A percentile compares a stretch with the other conserved stretches of the same genome.
Evolutionary conservation across 2,888 invertebrate genomes (phyloP).

Genomic region (Ormyrus pomaceus): DNA sequence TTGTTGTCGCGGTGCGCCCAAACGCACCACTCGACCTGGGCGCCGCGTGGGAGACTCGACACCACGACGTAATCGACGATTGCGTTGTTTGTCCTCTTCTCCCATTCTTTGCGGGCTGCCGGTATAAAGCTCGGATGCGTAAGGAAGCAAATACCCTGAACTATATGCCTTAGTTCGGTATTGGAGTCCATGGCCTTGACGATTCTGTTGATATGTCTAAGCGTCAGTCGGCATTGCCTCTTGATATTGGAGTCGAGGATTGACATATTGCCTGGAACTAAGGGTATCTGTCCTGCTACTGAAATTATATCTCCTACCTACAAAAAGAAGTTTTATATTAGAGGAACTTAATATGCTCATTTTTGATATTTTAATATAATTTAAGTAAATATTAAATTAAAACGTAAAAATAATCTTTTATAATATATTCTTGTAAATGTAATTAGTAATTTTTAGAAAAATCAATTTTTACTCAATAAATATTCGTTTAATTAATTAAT

Average conservation of each 20-base stretch:
- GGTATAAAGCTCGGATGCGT: slow-evolving; percentile 83
- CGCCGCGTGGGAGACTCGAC: slow-evolving; percentile 86
- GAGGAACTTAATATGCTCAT: too few species aligned
- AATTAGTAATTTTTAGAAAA: slow-evolving; percentile 13
- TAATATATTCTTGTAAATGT: background rate
- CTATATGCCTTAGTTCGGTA: slow-evolving; percentile 88
- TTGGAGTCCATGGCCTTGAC: slow-evolving; percentile 88
- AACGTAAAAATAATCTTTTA: background rate
- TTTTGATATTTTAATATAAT: background rate
- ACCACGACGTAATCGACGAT: slow-evolving; percentile 93
- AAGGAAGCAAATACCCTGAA: slow-evolving; percentile 91
- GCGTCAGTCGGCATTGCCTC: slow-evolving; percentile 88
- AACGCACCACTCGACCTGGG: slow-evolving; percentile 94
- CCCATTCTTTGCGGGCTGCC: slow-evolving; percentile 89
- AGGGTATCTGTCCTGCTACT: slow-evolving; percentile 94
- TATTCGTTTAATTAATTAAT: too few species aligned
- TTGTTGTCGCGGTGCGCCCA: slow-evolving; percentile 93
- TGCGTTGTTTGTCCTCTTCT: slow-evolving; percentile 88
- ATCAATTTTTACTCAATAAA: too few species aligned
- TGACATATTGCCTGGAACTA: slow-evolving; percentile 89
- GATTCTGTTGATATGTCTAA: slow-evolving; percentile 89
- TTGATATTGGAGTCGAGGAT: slow-evolving; percentile 87
- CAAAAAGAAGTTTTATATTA: slow-evolving; percentile 27
- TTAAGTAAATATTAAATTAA: slow-evolving; percentile 2
- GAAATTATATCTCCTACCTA: slow-evolving; percentile 90